Percentiles rank a stretch among this genome's conserved stretches.
phyloP scores from a whole-genome alignment of 2,113 vertebrate genomes.

The Phrynosoma platyrhinos region DNA sequence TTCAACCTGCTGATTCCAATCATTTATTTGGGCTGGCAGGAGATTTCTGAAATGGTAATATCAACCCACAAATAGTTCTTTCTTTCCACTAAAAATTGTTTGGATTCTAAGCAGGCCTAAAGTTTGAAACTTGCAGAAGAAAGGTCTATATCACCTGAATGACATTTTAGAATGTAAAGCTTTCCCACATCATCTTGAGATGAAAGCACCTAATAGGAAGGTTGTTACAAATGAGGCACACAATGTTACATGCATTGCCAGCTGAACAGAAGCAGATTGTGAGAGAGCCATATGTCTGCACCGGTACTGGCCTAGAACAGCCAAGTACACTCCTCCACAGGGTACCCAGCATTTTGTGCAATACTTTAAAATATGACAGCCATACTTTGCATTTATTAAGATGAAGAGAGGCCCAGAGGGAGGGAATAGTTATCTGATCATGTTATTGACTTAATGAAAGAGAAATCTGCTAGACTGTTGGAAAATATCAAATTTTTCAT shows the following conservation, averaged over 20 bases:
- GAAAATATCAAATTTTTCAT: neutral
- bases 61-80: neutral
- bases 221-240: neutral
- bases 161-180: neutral
- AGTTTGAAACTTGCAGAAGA: neutral
- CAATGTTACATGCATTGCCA: neutral
- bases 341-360: constrained; percentile 9
- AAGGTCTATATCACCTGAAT: neutral
- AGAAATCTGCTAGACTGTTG: neutral
- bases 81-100: neutral
- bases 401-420: neutral
- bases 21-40: neutral
- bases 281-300: fast-evolving
- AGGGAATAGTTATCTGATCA: neutral
- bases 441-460: neutral
- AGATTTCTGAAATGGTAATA: neutral
- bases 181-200: neutral
- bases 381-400: constrained; percentile 24
- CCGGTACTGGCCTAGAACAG: constrained; percentile 18
- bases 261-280: neutral
- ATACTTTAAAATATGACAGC: neutral
- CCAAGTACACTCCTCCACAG: neutral
- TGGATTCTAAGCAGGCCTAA: neutral
- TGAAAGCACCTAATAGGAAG: constrained; percentile 1
- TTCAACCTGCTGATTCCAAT: neutral